Evolutionary conservation across 2,888 invertebrate genomes (phyloP).

Genomic region (Dyspetes luteomarginatus): DNA sequence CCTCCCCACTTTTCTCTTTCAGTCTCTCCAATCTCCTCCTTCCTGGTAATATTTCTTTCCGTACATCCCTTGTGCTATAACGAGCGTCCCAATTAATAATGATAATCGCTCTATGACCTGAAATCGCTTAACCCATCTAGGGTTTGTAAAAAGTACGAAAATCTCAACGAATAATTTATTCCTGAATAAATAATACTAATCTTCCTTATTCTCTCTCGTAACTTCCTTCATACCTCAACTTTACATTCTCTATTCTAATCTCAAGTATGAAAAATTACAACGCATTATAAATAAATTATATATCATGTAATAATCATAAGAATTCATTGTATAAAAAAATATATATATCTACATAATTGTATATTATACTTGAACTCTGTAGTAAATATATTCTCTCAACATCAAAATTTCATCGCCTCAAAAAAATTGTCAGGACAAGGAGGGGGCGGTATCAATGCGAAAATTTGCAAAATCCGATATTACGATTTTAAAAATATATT

Average conservation of each 20-base stretch:
- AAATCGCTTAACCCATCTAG: constrained; percentile 37
- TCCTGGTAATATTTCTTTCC: constrained; percentile 8
- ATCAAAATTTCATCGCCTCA: not conserved
- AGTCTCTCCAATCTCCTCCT: constrained; percentile 52
- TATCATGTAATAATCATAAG: too few species aligned
- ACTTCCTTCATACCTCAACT: not conserved
- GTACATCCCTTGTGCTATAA: constrained; percentile 60
- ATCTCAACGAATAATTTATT: not conserved
- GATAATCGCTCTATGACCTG: constrained; percentile 66
- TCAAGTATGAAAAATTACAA: not conserved
- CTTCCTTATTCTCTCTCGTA: not conserved
- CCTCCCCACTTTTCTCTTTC: constrained; percentile 56
- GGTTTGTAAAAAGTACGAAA: not conserved
- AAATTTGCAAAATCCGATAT: too few species aligned
- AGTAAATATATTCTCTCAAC: too few species aligned
- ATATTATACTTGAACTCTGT: too few species aligned
- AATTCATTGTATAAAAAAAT: too few species aligned
- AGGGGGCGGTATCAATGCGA: too few species aligned
- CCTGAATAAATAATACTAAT: not conserved
- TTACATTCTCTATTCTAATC: not conserved
- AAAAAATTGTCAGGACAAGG: too few species aligned
- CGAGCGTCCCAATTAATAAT: constrained; percentile 68
- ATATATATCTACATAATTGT: not conserved
- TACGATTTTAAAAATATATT: not conserved
- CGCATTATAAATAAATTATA: too few species aligned